These are phyloP conservation scores for Lophius piscatorius DNA, from an alignment of 2,113 vertebrate genomes.

Conservation along the genomic window DNA sequence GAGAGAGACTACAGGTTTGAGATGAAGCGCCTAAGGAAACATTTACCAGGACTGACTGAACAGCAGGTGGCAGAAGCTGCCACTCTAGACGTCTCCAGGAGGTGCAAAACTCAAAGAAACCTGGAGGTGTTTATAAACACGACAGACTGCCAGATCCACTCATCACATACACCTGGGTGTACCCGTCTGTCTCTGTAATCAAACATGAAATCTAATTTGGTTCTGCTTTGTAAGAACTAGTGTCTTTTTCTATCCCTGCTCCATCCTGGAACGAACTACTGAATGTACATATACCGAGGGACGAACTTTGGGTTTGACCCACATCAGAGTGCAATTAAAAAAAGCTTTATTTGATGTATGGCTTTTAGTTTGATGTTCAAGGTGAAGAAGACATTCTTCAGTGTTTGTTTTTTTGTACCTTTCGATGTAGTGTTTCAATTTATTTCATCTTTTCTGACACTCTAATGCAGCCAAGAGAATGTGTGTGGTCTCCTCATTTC, in stretches of 20 bases:
- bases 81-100: slow-evolving; percentile 28
- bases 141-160: slow-evolving; percentile 30
- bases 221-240: slow-evolving; percentile 53
- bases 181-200: slow-evolving; percentile 34
- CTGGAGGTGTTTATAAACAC: slow-evolving; percentile 5
- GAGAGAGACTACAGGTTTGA: slow-evolving; percentile 36
- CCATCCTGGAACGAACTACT: slow-evolving; percentile 65
- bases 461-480: slow-evolving; percentile 63
- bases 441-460: slow-evolving; percentile 31
- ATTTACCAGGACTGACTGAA: slow-evolving; percentile 56
- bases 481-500: slow-evolving; percentile 39
- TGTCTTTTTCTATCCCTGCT: slow-evolving; percentile 45
- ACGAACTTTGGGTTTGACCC: slow-evolving; percentile 22
- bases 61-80: slow-evolving; percentile 71
- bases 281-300: slow-evolving; percentile 76
- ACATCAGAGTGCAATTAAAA: slow-evolving; percentile 74
- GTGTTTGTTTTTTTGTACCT: slow-evolving; percentile 29
- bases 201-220: slow-evolving; percentile 35
- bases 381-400: slow-evolving; percentile 26
- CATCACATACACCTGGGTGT: slow-evolving; percentile 5
- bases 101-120: too few relatives aligned
- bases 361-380: slow-evolving; percentile 26
- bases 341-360: slow-evolving; percentile 68
- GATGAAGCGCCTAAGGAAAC: slow-evolving; percentile 42
- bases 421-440: slow-evolving; percentile 13